Base-by-base conservation (phyloP, 2,113 vertebrate species). In the Synchiropus splendidus region DNA sequence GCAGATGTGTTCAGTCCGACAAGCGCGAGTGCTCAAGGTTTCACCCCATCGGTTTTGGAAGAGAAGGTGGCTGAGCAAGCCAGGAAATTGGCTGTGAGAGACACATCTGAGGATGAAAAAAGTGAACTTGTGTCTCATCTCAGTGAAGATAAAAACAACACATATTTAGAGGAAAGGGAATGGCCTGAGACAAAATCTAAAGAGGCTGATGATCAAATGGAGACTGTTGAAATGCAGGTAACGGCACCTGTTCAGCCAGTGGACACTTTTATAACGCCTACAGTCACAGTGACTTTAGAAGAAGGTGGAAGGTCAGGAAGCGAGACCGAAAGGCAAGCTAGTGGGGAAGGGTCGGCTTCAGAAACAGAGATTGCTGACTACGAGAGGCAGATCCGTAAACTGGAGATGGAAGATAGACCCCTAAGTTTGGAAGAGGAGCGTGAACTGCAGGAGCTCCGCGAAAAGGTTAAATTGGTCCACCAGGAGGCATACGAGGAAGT, bases 401-500 rank as follows among this genome's bases (percentile, higher is more conserved):
- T 87, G 39, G 83, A 87, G 51, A 86, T 85, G 76, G 86, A 86
- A 35, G 83, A 78, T 58, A 70, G 84, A 43, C 85, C 86, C 39
- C 70, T 86, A n/a, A 88, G 83, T 49, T n/a, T 86, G 57, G 86
- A 86, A 42, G 86, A 87, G 49, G 86, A 84, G 36, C 54, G 85
- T 33, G 86, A 88, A 49, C 75, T 88, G 34, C 83, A 72, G 54
- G 94, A 97, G 72, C 84, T 96, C 45, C 87, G 94, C 32, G 94
- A 98, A 69, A 98, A 98, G 58, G 91, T 94, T 30, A 88, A 87
- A 46, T 68, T 98, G 57, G 94, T 98, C 31, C 94, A 98, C 61
- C 94, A 98, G 72, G 94, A 98, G 64, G 94, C 94, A 12, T 88
- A 88, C 31, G 86, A 88, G 44, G 86, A 88, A 48, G 86, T 97